Base-by-base conservation (phyloP, 2,113 vertebrate species). In the Caloenas nicobarica region DNA sequence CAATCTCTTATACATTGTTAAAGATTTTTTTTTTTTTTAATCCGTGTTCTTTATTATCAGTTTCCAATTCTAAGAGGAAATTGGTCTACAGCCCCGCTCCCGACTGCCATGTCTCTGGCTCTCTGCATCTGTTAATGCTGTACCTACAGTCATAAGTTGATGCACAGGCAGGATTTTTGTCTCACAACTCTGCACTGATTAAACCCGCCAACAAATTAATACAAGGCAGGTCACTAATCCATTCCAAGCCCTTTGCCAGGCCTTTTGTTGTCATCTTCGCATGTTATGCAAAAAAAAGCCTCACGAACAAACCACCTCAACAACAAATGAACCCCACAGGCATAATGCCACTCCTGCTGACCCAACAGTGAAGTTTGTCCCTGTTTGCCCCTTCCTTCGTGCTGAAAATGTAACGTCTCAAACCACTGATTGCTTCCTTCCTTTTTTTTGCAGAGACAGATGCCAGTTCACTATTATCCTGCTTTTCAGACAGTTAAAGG, bases 401-500 rank as follows among this genome's bases (percentile, higher is more conserved):
- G 34, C 72, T 91, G 80, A 68, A 88, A 92, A 74, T 81, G 65
- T 64, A 18, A 22, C 22, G 51, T 91, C 89, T 56, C 83, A 92
- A 46, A 13, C 61, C 81, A 36, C 5, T 86, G 81, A 74, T 68
- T 68, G 65, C 83, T 95, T 96, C 48, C 91, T 96, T 92, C 94
- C 91, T 46, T 86, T 89, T 86, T 89, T 93, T 24, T 92, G 56
- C 86, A 89, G 83, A 84, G 65, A 65, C 86, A 89, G 38, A 40
- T 70, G 77, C 68, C 81, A 61, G 48, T 81, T 96, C 86, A 84
- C 80, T 60, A 62, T 42, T 60, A 60, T 78, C 61, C 38, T 89
- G 91, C 69, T 89, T 95, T 95, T 95, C 80, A 86, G 77, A 34
- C 86, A 68, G 38, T 46, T 71, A 10, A 42, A 71, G 77, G 77